Evolutionary conservation across 2,113 vertebrate species (phyloP).

Genomic region (Malurus cyaneus): DNA sequence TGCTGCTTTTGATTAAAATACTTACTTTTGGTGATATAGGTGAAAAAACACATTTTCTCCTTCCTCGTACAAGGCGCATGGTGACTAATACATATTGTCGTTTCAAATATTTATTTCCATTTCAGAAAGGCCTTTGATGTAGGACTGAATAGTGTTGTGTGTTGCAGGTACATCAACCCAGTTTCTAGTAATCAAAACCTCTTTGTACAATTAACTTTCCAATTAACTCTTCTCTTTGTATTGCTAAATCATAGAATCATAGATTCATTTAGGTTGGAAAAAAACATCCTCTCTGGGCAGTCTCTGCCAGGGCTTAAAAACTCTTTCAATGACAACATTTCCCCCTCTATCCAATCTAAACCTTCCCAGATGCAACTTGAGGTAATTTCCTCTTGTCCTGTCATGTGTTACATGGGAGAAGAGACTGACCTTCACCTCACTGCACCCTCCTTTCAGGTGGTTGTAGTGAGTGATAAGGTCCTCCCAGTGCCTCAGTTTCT

Average conservation of each 20-base stretch:
- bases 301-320: background rate
- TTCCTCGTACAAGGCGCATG: background rate
- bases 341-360: background rate
- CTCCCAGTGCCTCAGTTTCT: background rate
- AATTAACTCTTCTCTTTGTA: conserved; percentile 18
- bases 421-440: background rate
- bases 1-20: background rate
- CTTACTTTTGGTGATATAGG: background rate
- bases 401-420: background rate
- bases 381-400: background rate
- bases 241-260: background rate
- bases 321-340: rapidly evolving
- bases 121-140: conserved; percentile 1
- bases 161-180: background rate
- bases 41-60: background rate
- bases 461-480: background rate
- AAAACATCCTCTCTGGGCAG: background rate
- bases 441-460: background rate
- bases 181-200: background rate
- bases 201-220: background rate
- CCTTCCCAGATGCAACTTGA: background rate
- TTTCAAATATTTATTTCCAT: background rate
- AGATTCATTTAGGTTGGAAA: background rate
- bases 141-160: background rate
- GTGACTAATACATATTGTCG: background rate